phyloP scores from a whole-genome alignment of 2,797 vertebrate species.

The Dromococcyx pavoninus region DNA sequence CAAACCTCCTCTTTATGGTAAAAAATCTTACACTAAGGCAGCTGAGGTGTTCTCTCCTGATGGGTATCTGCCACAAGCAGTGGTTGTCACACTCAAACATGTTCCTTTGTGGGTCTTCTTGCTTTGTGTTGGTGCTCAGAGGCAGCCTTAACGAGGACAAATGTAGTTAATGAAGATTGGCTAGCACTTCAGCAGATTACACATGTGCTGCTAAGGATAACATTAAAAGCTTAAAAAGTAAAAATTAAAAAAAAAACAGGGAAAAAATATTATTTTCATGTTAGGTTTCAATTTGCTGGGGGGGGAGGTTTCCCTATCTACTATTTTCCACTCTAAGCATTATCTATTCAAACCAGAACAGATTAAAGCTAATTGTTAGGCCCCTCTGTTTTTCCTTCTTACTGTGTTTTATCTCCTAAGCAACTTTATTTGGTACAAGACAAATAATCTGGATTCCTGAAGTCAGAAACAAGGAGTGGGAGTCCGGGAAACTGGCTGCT shows the following conservation, averaged over 20 bases:
- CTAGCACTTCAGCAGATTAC: not conserved
- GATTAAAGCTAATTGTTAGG: not conserved
- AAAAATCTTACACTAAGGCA: not conserved
- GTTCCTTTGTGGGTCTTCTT: not conserved
- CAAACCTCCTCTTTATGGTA: not conserved
- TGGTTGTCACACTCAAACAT: not conserved
- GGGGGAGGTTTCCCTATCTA: too few species aligned
- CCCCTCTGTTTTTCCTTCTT: not conserved
- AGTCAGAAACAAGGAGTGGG: constrained; percentile 58
- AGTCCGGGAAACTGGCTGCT: constrained; percentile 62
- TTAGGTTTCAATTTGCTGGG: not conserved
- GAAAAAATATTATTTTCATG: not conserved
- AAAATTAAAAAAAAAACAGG: too few species aligned
- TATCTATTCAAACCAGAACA: not conserved
- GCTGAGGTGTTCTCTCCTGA: not conserved
- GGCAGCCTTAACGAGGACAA: not conserved
- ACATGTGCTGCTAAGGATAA: not conserved
- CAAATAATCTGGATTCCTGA: constrained; percentile 66
- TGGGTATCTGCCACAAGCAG: not conserved
- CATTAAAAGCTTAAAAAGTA: not conserved
- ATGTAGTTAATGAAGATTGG: not conserved
- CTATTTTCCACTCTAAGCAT: not conserved
- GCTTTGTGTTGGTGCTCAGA: not conserved
- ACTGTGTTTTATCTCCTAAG: constrained; percentile 58
- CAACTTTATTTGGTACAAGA: constrained; percentile 60